Percentiles rank a stretch among this genome's conserved stretches.
Conservation (phyloP, 2,888 invertebrate species). For the Crematogaster levior region DNA sequence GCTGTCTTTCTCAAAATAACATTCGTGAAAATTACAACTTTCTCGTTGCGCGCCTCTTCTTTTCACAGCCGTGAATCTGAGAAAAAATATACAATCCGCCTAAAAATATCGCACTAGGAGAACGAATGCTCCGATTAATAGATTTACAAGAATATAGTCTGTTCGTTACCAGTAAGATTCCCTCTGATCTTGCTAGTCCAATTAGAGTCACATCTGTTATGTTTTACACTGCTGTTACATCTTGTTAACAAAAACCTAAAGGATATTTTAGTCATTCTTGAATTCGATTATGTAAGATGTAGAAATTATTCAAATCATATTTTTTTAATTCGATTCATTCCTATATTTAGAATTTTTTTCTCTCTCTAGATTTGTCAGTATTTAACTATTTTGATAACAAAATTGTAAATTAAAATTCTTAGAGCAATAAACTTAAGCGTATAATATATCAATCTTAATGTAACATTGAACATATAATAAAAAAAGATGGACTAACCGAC, state of each 20-base stretch:
- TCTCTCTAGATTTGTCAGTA: neutral
- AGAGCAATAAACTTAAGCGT: neutral
- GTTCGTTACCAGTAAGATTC: conserved; percentile 5
- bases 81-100: conserved; percentile 30
- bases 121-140: conserved; percentile 28
- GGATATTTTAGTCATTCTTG: neutral
- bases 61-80: neutral
- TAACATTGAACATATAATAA: neutral
- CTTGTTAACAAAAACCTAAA: neutral
- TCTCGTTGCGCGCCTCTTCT: neutral
- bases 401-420: neutral
- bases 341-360: neutral
- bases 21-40: conserved; percentile 24
- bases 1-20: conserved; percentile 38
- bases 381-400: neutral
- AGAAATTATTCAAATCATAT: neutral
- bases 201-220: conserved; percentile 25
- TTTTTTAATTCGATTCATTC: neutral
- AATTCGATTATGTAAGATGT: conserved; percentile 12
- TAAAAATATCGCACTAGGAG: conserved; percentile 22
- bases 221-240: neutral
- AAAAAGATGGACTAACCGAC: neutral
- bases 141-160: conserved; percentile 9
- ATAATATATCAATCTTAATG: conserved; percentile 1
- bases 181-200: neutral